Base-by-base conservation (phyloP, 2,113 vertebrate genomes). In the Colossoma macropomum region DNA sequence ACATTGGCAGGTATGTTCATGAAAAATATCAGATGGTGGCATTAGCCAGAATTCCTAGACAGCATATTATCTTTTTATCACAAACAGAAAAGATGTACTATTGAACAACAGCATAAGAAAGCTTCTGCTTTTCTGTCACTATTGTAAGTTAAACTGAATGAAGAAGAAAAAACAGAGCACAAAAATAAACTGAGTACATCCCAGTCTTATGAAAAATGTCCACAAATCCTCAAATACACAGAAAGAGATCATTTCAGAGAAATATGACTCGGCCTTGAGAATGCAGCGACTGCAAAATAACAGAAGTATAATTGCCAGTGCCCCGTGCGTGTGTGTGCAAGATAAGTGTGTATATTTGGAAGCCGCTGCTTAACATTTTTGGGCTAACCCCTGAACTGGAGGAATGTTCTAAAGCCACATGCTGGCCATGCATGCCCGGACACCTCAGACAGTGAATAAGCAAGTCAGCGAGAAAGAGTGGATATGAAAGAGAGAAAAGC, bases 351-450 rank as follows among this genome's bases (percentile, higher is more conserved):
- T 82, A 73, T 75, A 72, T 82, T 80, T 83, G 54, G 62, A 50
- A 86, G 80, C 77, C 28, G 7, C 75, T 77, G 80, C 72, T 83
- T 86, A 79, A 88, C 59, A 88, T 80, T 79, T 84, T 77, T 86
- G 65, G 82, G 84, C 82, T 87, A 82, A 89, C 84, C 87, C 77
- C 82, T 77, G 72, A 86, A 80, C 68, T 59, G 41, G 60, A 86
- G 71, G 74, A 86, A 87, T 86, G 80, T 32, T 34, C 74, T 65
- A 34, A 72, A 50, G 25, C 79, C 81, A 80, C 79, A 81, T 52
- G 17, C 28, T 60, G 63, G 75, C 38, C 56, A 34, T 60, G 69
- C 62, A 70, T 59, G 48, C 62, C 60, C 69, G 74, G 60, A 86
- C 56, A 66, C 28, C 38, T 66, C 32, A 28, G 45, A 81, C 45